Evolutionary conservation across 2,888 invertebrate species (phyloP).

Genomic region (Leucania comma): DNA sequence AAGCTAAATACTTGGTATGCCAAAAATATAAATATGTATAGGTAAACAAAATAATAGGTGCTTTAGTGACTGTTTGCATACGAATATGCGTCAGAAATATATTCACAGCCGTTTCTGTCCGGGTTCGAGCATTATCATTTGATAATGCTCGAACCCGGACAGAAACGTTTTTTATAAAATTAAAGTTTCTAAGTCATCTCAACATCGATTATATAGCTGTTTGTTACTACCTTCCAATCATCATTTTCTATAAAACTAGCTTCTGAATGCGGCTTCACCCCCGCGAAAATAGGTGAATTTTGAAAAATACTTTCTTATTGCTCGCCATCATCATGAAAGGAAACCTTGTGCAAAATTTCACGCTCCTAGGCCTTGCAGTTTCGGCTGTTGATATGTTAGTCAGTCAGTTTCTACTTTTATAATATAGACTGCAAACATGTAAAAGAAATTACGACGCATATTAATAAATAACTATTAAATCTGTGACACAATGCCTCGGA

Average conservation of each 20-base stretch:
- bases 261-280: too few relatives aligned
- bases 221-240: slow-evolving; percentile 6
- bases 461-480: slow-evolving; percentile 33
- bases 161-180: slow-evolving; percentile 18
- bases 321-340: too few relatives aligned
- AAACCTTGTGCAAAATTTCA: too few relatives aligned
- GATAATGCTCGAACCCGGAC: too few relatives aligned
- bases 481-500: slow-evolving; percentile 55
- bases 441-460: slow-evolving; percentile 15
- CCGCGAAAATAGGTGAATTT: too few relatives aligned
- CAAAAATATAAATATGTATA: slow-evolving; percentile 19
- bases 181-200: background rate
- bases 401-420: too few relatives aligned
- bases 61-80: slow-evolving; percentile 18
- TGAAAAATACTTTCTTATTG: too few relatives aligned
- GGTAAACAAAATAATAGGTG: slow-evolving; percentile 37
- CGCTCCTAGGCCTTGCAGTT: too few relatives aligned
- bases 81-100: slow-evolving; percentile 30
- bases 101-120: slow-evolving; percentile 22
- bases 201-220: background rate
- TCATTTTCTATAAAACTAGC: slow-evolving; percentile 11
- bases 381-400: too few relatives aligned
- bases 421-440: background rate
- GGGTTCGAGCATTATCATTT: slow-evolving; percentile 26
- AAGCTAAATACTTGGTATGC: slow-evolving; percentile 22